A percentile compares a stretch with the other conserved stretches of the same genome.
Evolutionary conservation across 2,888 invertebrate species (phyloP).

Genomic region (Neoscelio sp.): DNA sequence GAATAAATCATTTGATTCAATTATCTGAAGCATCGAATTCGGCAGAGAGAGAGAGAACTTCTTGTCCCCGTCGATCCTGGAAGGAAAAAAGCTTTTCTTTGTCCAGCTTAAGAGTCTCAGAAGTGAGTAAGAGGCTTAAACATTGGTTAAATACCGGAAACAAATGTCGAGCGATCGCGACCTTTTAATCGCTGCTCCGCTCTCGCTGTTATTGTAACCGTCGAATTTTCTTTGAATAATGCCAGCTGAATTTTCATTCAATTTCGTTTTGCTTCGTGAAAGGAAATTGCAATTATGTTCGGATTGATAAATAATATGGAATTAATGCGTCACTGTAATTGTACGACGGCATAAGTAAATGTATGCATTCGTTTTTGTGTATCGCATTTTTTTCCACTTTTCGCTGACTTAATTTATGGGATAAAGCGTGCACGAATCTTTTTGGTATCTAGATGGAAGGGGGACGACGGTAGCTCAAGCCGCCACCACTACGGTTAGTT

Average conservation of each 20-base stretch:
- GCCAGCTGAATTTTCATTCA: slow-evolving; percentile 4
- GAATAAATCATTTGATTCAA: slow-evolving; percentile 81
- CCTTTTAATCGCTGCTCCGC: slow-evolving; percentile 61
- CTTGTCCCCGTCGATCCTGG: slow-evolving; percentile 61
- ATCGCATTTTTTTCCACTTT: slow-evolving; percentile 17
- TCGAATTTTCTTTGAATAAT: slow-evolving; percentile 38
- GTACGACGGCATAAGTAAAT: neutral
- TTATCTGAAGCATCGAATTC: slow-evolving; percentile 63
- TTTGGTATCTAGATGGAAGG: slow-evolving; percentile 35
- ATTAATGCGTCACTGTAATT: slow-evolving; percentile 12
- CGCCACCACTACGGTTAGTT: slow-evolving; percentile 55
- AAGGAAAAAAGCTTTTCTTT: slow-evolving; percentile 78
- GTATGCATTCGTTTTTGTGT: slow-evolving; percentile 20
- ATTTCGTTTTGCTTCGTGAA: no score
- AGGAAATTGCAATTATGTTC: neutral
- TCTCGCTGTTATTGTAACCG: slow-evolving; percentile 41
- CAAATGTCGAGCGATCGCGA: slow-evolving; percentile 64
- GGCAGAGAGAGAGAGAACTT: slow-evolving; percentile 37
- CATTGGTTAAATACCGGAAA: slow-evolving; percentile 70
- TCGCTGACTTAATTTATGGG: slow-evolving; percentile 49
- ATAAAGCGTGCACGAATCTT: slow-evolving; percentile 44
- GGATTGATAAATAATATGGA: slow-evolving; percentile 20
- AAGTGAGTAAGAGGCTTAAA: slow-evolving; percentile 82
- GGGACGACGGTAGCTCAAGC: slow-evolving; percentile 34
- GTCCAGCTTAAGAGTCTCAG: slow-evolving; percentile 81